Percentiles rank a stretch among this genome's conserved stretches.
phyloP scores from a whole-genome alignment of 2,888 invertebrate species.

The Diadegma fenestrale region DNA sequence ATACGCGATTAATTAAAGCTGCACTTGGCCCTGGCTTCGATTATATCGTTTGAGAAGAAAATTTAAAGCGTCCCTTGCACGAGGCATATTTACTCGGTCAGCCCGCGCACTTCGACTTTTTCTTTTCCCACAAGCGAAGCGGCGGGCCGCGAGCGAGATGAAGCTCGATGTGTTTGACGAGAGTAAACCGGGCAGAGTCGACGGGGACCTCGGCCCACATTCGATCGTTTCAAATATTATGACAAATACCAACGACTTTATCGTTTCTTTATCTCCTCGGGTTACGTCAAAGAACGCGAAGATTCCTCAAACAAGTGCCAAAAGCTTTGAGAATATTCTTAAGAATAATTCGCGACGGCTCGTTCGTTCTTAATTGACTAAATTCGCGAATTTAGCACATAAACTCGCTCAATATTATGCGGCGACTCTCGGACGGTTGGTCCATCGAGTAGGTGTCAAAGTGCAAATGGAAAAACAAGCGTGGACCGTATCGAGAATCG shows the following conservation, averaged over 20 bases:
- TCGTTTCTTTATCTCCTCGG: not conserved
- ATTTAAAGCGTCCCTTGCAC: slow-evolving; percentile 66
- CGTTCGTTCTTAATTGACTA: not conserved
- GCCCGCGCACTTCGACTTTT: not conserved
- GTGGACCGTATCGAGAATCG: slow-evolving; percentile 36
- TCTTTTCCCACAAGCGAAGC: not conserved
- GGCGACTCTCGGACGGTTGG: not conserved
- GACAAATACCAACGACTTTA: slow-evolving; percentile 29
- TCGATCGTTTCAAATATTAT: slow-evolving; percentile 67
- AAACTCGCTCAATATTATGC: not conserved
- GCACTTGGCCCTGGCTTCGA: slow-evolving; percentile 11
- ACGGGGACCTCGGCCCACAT: slow-evolving; percentile 69
- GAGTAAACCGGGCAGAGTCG: slow-evolving; percentile 21
- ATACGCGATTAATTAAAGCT: not conserved
- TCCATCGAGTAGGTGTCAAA: slow-evolving; percentile 25
- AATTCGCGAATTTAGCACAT: not conserved
- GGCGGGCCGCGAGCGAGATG: not conserved
- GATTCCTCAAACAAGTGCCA: not conserved
- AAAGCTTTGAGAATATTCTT: not conserved
- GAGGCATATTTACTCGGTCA: slow-evolving; percentile 53
- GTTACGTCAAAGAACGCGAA: slow-evolving; percentile 10
- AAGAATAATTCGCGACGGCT: not conserved
- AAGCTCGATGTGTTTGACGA: slow-evolving; percentile 39
- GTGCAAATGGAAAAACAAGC: not conserved
- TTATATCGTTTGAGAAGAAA: slow-evolving; percentile 76